Evolutionary conservation across 2,797 vertebrate species (phyloP).

Genomic region (Enteromius fasciolatus): DNA sequence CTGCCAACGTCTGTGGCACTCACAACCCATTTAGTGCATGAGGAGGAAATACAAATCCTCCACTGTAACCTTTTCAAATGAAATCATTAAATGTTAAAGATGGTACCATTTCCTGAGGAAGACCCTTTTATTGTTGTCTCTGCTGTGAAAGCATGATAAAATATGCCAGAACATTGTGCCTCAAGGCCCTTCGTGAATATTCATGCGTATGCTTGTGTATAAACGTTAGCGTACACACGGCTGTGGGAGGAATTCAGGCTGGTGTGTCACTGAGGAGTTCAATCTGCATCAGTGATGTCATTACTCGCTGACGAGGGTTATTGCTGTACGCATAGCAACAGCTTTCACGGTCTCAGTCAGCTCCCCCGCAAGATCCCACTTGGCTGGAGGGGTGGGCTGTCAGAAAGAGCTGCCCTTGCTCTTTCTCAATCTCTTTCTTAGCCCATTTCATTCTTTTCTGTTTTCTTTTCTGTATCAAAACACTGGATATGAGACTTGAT

Average conservation of each 20-base stretch:
- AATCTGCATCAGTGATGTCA: slow-evolving; percentile 49
- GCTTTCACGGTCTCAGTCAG: slow-evolving; percentile 35
- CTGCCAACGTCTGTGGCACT: not conserved
- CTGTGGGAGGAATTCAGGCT: slow-evolving; percentile 16
- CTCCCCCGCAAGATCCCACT: slow-evolving; percentile 40
- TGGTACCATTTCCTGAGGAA: not conserved
- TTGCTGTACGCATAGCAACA: slow-evolving; percentile 42
- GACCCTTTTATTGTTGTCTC: not conserved
- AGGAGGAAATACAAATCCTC: not conserved
- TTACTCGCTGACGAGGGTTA: slow-evolving; percentile 34
- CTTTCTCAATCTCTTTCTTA: not conserved
- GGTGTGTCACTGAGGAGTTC: slow-evolving; percentile 31
- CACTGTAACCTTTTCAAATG: not conserved
- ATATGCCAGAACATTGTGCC: not conserved
- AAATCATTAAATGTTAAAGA: not conserved
- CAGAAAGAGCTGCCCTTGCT: slow-evolving; percentile 11
- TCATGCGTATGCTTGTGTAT: slow-evolving; percentile 11
- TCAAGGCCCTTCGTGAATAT: not conserved
- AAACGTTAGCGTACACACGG: slow-evolving; percentile 11
- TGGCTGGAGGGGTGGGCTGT: slow-evolving; percentile 10
- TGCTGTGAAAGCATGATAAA: slow-evolving; percentile 7
- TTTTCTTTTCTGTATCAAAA: slow-evolving; percentile 3
- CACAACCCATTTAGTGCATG: not conserved
- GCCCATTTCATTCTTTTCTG: not conserved
- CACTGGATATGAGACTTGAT: not conserved